These are phyloP conservation scores for Aphelenchoides bicaudatus DNA, from an alignment of 2,888 invertebrate genomes.

Conservation along the genomic window DNA sequence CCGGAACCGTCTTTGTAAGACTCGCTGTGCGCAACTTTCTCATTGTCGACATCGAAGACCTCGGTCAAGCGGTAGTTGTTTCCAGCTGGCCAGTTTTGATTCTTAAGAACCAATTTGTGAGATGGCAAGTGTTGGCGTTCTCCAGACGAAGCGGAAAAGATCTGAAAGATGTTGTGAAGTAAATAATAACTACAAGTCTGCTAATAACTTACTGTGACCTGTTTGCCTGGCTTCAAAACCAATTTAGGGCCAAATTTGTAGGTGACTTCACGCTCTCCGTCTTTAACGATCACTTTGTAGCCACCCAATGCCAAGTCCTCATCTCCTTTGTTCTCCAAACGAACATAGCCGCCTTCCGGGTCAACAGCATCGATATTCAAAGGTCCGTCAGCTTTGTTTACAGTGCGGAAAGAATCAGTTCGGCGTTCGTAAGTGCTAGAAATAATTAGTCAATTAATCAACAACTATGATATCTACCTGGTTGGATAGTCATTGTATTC, in stretches of 20 bases:
- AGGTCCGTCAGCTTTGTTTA: conserved; percentile 39
- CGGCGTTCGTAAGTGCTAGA: not conserved
- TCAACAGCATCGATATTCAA: conserved; percentile 48
- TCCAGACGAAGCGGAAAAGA: conserved; percentile 35
- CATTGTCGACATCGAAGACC: conserved; percentile 41
- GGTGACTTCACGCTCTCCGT: conserved; percentile 44
- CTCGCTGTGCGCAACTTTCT: conserved; percentile 38
- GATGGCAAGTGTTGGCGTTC: conserved; percentile 33
- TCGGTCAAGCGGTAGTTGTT: conserved; percentile 43
- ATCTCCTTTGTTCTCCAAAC: conserved; percentile 45
- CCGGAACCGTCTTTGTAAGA: conserved; percentile 21
- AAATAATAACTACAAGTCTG: not conserved
- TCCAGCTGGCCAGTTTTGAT: conserved; percentile 53
- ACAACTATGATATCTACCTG: too few relatives aligned
- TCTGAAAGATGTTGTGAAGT: conserved; percentile 25
- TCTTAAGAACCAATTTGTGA: conserved; percentile 39
- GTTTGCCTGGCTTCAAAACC: conserved; percentile 34
- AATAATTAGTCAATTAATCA: too few relatives aligned
- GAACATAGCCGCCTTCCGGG: conserved; percentile 45
- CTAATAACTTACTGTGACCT: conserved; percentile 32
- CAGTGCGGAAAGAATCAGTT: conserved; percentile 3
- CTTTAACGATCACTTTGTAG: conserved; percentile 42
- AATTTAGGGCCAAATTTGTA: conserved; percentile 39
- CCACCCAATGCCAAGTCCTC: conserved; percentile 50
- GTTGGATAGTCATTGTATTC: conserved; percentile 19